A percentile compares a stretch with the other conserved stretches of the same genome.
phyloP scores from a whole-genome alignment of 2,113 vertebrate species.

The Galbula dea region DNA sequence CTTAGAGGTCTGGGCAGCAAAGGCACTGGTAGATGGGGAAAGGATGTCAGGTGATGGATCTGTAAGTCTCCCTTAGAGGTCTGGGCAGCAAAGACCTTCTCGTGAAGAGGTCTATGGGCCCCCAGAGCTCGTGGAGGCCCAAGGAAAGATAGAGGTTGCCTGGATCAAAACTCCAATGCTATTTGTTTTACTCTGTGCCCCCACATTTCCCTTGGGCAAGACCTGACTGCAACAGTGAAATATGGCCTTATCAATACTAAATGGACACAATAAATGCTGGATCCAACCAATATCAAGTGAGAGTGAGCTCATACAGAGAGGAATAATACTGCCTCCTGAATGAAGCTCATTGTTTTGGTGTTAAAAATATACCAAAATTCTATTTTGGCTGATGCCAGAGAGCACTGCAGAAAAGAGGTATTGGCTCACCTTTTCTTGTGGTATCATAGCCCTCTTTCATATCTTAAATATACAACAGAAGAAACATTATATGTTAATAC shows the following conservation, averaged over 20 bases:
- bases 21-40: not conserved
- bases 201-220: not conserved
- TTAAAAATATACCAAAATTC: constrained; percentile 13
- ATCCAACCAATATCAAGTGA: not conserved
- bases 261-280: not conserved
- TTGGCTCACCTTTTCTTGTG: not conserved
- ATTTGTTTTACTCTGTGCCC: not conserved
- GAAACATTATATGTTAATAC: constrained; percentile 56
- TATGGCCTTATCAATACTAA: not conserved
- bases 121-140: not conserved
- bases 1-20: not conserved
- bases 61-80: not conserved
- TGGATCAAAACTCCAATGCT: not conserved
- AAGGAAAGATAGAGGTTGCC: not conserved
- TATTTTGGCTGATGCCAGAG: not conserved
- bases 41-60: not conserved
- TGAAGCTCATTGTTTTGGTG: constrained; percentile 17
- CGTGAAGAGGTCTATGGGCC: not conserved
- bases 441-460: constrained; percentile 20
- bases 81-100: not conserved
- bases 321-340: not conserved
- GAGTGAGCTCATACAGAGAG: not conserved
- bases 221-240: not conserved
- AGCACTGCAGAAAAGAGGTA: not conserved
- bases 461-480: constrained; percentile 20